phyloP scores from a whole-genome alignment of 2,113 vertebrate genomes.

The Anarhynchus alexandrinus region DNA sequence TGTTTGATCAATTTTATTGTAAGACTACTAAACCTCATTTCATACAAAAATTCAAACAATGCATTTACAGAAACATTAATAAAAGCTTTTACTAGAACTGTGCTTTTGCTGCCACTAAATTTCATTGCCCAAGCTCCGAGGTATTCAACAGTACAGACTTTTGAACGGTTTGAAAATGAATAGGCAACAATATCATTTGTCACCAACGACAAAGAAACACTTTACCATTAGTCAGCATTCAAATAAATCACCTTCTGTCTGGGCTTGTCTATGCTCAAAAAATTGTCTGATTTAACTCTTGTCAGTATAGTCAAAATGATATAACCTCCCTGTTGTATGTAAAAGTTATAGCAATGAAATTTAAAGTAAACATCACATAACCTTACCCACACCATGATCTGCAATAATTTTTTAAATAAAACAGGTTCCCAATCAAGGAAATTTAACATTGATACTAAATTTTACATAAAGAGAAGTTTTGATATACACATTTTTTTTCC shows the following conservation, averaged over 20 bases:
- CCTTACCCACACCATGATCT: background rate
- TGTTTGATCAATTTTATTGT: background rate
- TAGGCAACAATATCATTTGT: background rate
- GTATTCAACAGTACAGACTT: background rate
- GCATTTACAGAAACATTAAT: background rate
- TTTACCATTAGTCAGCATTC: constrained; percentile 25
- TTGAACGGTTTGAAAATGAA: constrained; percentile 1
- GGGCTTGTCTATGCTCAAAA: background rate
- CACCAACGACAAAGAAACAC: background rate
- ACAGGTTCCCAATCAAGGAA: background rate
- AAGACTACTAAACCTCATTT: background rate
- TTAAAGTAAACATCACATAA: background rate
- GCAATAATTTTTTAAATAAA: background rate
- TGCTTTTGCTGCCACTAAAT: constrained; percentile 11
- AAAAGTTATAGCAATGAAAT: constrained; percentile 2
- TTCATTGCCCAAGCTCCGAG: background rate
- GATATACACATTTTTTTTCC: background rate
- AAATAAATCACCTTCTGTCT: constrained; percentile 28
- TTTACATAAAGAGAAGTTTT: background rate
- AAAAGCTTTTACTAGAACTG: background rate
- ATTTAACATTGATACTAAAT: background rate
- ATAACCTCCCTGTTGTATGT: background rate
- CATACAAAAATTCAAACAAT: background rate
- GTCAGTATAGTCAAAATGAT: background rate
- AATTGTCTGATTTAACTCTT: background rate